Evolutionary conservation across 1,140 invertebrate species (phyloP).

Genomic region (Cydia strobilella): DNA sequence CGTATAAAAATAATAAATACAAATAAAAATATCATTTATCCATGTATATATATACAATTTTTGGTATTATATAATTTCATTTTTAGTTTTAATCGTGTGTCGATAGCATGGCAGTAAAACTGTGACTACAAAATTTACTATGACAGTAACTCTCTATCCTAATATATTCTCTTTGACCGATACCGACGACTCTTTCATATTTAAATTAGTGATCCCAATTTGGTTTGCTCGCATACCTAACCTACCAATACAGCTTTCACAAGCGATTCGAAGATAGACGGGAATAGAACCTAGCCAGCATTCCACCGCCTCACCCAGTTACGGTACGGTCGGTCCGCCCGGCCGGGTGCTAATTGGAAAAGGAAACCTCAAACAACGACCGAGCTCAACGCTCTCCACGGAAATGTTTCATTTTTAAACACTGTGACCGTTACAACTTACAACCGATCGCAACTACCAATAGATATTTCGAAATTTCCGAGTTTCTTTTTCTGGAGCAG

Average conservation of each 20-base stretch:
- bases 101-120: no score
- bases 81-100: no score
- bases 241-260: conserved; percentile 39
- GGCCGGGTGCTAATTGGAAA: conserved; percentile 74
- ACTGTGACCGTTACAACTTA: conserved; percentile 67
- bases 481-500: conserved; percentile 2
- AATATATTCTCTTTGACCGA: no score
- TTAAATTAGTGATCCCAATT: neutral
- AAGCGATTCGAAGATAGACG: conserved; percentile 51
- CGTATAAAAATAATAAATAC: no score
- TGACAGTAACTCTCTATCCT: no score
- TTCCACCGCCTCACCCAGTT: conserved; percentile 77
- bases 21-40: no score
- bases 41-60: no score
- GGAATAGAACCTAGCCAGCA: conserved; percentile 63
- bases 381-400: conserved; percentile 76
- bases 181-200: neutral
- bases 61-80: no score
- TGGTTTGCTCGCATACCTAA: neutral
- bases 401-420: conserved; percentile 78
- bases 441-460: conserved; percentile 46
- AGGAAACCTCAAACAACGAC: conserved; percentile 77
- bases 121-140: no score
- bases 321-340: conserved; percentile 71
- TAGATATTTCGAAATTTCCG: conserved; percentile 19